phyloP scores from a whole-genome alignment of 2,797 vertebrate species.

The Ibycter americanus region DNA sequence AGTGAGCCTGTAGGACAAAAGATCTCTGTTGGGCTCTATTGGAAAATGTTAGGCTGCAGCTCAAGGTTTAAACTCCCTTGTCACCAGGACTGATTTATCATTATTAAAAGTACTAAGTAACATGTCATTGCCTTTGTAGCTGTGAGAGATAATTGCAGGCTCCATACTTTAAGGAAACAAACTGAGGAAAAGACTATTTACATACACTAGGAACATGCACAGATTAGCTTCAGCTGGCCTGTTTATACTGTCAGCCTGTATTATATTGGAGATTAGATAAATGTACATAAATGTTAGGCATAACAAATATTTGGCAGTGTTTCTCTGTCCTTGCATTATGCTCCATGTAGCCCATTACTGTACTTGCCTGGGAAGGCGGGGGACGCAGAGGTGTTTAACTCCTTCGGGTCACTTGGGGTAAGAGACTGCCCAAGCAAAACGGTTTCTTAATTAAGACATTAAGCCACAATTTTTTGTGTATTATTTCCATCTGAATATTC shows the following conservation, averaged over 20 bases:
- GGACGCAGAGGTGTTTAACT: background rate
- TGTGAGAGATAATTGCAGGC: slow-evolving; percentile 70
- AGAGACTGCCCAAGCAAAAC: background rate
- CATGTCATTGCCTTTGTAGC: slow-evolving; percentile 63
- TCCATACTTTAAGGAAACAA: slow-evolving; percentile 69
- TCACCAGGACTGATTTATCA: slow-evolving; percentile 62
- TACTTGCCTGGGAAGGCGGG: background rate
- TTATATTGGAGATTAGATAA: slow-evolving; percentile 70
- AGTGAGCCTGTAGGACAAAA: background rate
- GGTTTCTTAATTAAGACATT: background rate
- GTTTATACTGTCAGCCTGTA: slow-evolving; percentile 70
- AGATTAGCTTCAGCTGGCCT: slow-evolving; percentile 66
- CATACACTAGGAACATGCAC: slow-evolving; percentile 42
- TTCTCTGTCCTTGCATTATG: background rate
- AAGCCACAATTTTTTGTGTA: background rate
- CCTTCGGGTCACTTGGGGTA: background rate
- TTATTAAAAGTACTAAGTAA: slow-evolving; percentile 68
- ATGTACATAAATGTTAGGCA: slow-evolving; percentile 19
- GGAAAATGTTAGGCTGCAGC: background rate
- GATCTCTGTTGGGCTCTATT: background rate
- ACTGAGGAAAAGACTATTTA: slow-evolving; percentile 68
- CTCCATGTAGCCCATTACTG: background rate
- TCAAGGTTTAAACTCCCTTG: slow-evolving; percentile 30
- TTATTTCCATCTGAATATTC: background rate
- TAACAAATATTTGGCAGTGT: slow-evolving; percentile 39